Evolutionary conservation across 2,888 invertebrate genomes (phyloP), one percentile per base, ranked within the genome.

Genomic region (Stegophylla sp.): DNA sequence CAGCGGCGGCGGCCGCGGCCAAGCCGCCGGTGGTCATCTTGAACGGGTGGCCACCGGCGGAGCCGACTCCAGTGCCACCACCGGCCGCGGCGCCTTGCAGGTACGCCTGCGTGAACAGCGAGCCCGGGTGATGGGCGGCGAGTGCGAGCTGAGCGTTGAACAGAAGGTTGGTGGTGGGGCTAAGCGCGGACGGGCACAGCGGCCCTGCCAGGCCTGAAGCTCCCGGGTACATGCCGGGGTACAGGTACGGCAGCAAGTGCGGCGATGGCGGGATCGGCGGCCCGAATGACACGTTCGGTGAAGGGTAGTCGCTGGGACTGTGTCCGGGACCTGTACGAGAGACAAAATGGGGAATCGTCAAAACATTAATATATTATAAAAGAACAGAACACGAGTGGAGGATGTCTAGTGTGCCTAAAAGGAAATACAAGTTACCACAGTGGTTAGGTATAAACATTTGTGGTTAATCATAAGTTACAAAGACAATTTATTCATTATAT

Each of bases 281-380:
- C 73, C 96, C 97, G 59, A 97, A 93, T 48, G 95, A 95, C 83
- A 96, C 96, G 88, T 97, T 97, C 26, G 96, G 96, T 83, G 94
- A 92, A 0, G 95, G 95, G 84, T 93, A 93, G 85, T 90, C 87
- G 85, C 89, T 84, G 88, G 82, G 73, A 15, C 73, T 82, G 64
- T 61, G 77, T 61, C 67, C 77, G 12, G 77, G 69, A 34, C 69
- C 77, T 77, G 59, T 26, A 20, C 0, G 28, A 28, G 17, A 51
- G 17, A 51, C 51, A 51, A 51, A 51, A 51, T 4, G 15, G 20
- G 34, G 28, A 3, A n/a, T n/a, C n/a, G n/a, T n/a, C n/a, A n/a
- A n/a, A n/a, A n/a, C n/a, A n/a, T n/a, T n/a, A n/a, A n/a, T n/a
- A n/a, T n/a, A n/a, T n/a, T n/a, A n/a, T n/a, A n/a, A n/a, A n/a